phyloP scores from a whole-genome alignment of 2,888 invertebrate genomes.

The Alloplasta piceator region DNA sequence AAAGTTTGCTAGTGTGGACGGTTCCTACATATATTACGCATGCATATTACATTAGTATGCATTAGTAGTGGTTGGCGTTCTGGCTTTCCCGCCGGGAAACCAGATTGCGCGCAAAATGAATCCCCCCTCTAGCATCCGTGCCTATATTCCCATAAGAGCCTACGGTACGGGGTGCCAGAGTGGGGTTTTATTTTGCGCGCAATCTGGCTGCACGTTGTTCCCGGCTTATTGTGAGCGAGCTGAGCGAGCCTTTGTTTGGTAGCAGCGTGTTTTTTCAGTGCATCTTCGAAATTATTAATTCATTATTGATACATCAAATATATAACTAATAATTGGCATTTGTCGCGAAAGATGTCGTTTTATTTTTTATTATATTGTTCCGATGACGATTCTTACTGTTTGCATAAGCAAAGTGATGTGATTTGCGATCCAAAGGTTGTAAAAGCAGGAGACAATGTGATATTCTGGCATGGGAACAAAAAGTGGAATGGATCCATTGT shows the following conservation, averaged over 20 bases:
- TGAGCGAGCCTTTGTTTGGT: no score
- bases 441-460: neutral
- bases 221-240: no score
- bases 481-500: neutral
- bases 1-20: no score
- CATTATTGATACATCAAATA: conserved; percentile 1
- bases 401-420: conserved; percentile 4
- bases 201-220: no score
- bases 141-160: no score
- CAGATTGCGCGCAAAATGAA: no score
- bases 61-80: neutral
- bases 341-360: neutral
- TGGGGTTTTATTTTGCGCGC: no score
- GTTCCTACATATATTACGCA: neutral
- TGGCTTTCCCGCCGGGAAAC: neutral
- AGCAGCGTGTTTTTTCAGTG: neutral
- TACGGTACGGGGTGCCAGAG: no score
- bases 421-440: neutral
- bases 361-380: conserved; percentile 1
- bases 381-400: conserved; percentile 1
- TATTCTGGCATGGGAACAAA: neutral
- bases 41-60: neutral
- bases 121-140: no score
- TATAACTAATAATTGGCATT: neutral
- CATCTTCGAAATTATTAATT: no score